A percentile compares a stretch with the other conserved stretches of the same genome.
Conservation (phyloP, 2,797 vertebrate genomes). For the Poeciliopsis presidionis region DNA sequence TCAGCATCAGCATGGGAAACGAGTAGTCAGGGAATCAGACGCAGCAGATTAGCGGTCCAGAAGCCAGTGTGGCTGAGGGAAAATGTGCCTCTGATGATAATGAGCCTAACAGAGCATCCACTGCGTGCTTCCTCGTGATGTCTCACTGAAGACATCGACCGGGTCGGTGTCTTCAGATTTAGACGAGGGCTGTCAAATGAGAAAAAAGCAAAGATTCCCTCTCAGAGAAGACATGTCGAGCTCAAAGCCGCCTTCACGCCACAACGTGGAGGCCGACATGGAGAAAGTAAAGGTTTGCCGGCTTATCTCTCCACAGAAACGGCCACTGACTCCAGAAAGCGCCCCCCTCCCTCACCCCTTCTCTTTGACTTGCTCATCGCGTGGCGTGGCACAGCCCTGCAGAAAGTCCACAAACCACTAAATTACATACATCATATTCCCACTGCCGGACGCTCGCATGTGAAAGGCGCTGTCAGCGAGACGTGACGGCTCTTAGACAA, state of each 20-base stretch:
- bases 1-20: conserved; percentile 68
- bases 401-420: conserved; percentile 78
- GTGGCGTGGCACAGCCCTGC: conserved; percentile 61
- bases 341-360: neutral
- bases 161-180: conserved; percentile 9
- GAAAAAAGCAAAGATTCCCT: conserved; percentile 47
- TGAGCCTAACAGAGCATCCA: conserved; percentile 74
- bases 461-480: conserved; percentile 57
- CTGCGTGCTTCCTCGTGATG: conserved; percentile 60
- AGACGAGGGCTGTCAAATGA: no score
- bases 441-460: conserved; percentile 61
- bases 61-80: conserved; percentile 69
- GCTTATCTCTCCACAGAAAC: conserved; percentile 76
- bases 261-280: conserved; percentile 44
- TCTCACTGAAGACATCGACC: conserved; percentile 66
- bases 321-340: conserved; percentile 67
- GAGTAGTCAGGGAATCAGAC: conserved; percentile 76
- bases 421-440: conserved; percentile 81
- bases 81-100: conserved; percentile 79
- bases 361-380: conserved; percentile 65
- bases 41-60: conserved; percentile 72
- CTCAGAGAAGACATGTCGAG: conserved; percentile 29
- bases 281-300: conserved; percentile 32
- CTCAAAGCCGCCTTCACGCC: conserved; percentile 62
- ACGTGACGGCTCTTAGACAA: conserved; percentile 74